phyloP scores from a whole-genome alignment of 1,140 invertebrate species.

The Archegozetes longisetosus region DNA sequence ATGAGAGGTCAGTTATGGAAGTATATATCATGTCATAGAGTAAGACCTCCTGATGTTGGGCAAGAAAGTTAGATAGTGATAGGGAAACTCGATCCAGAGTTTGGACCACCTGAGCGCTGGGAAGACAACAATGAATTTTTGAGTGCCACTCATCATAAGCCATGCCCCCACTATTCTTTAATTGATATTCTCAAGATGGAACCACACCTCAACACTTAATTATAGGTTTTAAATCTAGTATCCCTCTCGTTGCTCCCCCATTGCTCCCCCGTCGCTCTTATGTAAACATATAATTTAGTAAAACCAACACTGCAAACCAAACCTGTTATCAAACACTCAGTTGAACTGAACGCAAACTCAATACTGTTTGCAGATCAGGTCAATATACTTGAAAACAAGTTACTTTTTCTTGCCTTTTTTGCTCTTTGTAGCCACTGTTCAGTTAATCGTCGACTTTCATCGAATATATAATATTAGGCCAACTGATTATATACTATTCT shows the following conservation, averaged over 20 bases:
- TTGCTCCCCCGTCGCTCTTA: neutral
- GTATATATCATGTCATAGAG: neutral
- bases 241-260: neutral
- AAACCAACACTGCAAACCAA: neutral
- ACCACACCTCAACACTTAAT: neutral
- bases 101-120: neutral
- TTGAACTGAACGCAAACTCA: neutral
- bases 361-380: neutral
- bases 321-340: neutral
- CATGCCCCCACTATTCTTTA: neutral
- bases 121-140: neutral
- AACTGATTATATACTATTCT: no score
- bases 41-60: neutral
- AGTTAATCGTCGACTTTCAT: no score
- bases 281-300: neutral
- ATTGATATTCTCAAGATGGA: neutral
- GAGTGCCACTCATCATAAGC: neutral
- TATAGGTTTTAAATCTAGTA: neutral
- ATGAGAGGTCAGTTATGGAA: neutral
- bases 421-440: no score
- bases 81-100: neutral
- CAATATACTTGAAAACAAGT: no score
- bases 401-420: no score
- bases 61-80: neutral
- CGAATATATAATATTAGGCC: no score